Conservation (phyloP, 2,113 vertebrate genomes). For the Anguilla japonica region DNA sequence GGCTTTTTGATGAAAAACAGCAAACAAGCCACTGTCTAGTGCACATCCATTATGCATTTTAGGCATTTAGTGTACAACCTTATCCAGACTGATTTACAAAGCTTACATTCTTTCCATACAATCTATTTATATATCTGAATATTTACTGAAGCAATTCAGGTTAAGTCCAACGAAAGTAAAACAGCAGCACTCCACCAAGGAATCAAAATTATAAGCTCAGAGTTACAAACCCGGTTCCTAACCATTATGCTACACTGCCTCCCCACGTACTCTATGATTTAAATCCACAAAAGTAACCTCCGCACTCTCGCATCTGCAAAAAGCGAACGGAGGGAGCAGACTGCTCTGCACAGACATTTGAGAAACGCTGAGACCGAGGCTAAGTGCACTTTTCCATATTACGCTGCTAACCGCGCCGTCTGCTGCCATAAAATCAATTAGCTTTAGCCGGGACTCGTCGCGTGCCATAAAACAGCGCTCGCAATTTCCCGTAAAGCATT, state of each 20-base stretch:
- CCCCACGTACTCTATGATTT: neutral
- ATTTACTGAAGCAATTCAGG: no score
- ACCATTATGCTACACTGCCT: no score
- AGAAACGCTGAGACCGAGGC: neutral
- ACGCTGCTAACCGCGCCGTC: neutral
- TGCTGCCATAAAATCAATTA: neutral
- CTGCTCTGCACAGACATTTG: neutral
- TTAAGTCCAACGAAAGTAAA: no score
- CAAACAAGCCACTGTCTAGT: neutral
- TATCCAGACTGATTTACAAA: no score
- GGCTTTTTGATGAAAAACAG: neutral
- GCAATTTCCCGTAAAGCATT: neutral
- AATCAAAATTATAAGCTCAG: no score
- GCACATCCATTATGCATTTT: no score
- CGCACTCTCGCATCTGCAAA: neutral
- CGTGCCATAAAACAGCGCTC: neutral
- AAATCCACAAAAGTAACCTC: neutral
- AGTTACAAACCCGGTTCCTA: no score
- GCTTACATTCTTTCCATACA: no score
- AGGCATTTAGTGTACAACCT: no score
- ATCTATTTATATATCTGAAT: no score
- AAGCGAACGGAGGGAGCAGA: neutral
- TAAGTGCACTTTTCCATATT: neutral
- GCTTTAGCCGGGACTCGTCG: neutral
- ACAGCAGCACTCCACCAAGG: no score